phyloP scores from a whole-genome alignment of 2,797 vertebrate species.

The Buphagus erythrorhynchus region DNA sequence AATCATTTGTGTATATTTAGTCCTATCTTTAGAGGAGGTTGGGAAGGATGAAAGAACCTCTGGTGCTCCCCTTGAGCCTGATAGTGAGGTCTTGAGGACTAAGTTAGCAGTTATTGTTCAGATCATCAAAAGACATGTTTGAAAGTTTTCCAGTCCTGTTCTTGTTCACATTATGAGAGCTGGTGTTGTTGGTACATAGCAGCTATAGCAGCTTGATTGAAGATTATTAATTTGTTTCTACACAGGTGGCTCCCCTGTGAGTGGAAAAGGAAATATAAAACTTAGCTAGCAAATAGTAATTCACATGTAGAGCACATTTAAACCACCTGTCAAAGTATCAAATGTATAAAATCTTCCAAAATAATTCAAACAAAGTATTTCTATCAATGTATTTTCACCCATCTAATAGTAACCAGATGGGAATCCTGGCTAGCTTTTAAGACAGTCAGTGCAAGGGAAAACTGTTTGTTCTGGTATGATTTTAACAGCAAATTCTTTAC shows the following conservation, averaged over 20 bases:
- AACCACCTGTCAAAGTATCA: neutral
- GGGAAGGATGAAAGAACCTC: neutral
- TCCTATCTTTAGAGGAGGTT: neutral
- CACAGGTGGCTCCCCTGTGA: neutral
- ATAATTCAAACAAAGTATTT: neutral
- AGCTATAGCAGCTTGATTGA: neutral
- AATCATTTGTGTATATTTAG: neutral
- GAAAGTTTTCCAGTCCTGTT: neutral
- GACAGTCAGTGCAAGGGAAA: neutral
- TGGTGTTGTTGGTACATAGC: neutral
- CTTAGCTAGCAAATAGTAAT: neutral
- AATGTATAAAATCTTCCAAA: neutral
- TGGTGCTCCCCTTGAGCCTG: neutral
- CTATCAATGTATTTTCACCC: neutral
- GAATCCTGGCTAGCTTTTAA: neutral
- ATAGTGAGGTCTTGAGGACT: neutral
- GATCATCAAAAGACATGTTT: neutral
- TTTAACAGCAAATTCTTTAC: neutral
- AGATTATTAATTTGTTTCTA: neutral
- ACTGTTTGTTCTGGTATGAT: neutral
- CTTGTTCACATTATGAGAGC: neutral
- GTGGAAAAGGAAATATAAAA: neutral
- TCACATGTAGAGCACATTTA: neutral
- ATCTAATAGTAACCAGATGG: neutral
- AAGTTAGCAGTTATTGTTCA: neutral